Base-by-base conservation (phyloP, 92 coral and sea anemone species). In the Anthopleura xanthogrammica region DNA sequence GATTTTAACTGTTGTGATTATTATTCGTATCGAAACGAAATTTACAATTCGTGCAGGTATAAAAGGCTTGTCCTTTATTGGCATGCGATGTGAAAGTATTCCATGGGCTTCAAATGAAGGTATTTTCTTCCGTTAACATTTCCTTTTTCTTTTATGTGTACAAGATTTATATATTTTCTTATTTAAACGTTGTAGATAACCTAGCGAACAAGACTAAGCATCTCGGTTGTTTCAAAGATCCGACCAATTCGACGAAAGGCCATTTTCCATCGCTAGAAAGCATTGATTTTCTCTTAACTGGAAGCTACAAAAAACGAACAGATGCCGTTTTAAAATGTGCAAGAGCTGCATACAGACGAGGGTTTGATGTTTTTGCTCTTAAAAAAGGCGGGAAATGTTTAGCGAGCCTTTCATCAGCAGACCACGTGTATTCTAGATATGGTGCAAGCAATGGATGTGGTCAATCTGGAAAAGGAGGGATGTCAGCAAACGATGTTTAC, bases 351-450 rank as follows among this genome's bases (percentile, higher is more conserved):
- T 58, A 75, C 76, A 75, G 74, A 10, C 62, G 87, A 3, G 68
- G 87, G n/a, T 74, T 85, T 40, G 58, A 88, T 13, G 85, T 81
- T 2, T 88, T 88, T 57, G 89, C 89, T 23, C 57, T 88, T 29
- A 89, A 88, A 68, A 77, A 88, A 58, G 91, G 91, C 40, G 91
- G 91, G 17, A 88, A 85, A 58, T 88, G 91, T 60, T 41, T 85
- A 41, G 72, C 86, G 20, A 82, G 86, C 20, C 54, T 78, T 10
- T 29, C 39, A 12, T n/a, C n/a, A n/a, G n/a, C n/a, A n/a, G 79
- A 76, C 12, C 4, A 72, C 22, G 79, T 60, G 17, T 88, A 88
- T 50, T 74, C 80, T 7, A 83, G 58, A 75, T 84, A 79, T 66
- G 91, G 91, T 2, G 23, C 3, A 3, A 65, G 88, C 7, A 55